phyloP scores from a whole-genome alignment of 2,888 invertebrate species.

The Drosophila macrothrix region DNA sequence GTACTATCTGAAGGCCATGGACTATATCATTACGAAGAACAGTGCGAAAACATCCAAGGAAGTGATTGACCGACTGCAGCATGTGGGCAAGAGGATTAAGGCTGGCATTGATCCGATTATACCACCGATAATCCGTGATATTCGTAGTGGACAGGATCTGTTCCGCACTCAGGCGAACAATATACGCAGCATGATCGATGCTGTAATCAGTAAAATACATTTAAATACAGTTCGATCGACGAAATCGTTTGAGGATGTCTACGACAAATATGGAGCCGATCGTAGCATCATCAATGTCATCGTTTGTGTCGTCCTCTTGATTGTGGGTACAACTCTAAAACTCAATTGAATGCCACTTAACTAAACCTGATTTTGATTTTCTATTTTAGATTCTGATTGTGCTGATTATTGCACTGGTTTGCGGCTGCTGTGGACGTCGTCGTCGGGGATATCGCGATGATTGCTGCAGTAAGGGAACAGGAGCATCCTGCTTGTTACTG shows the following conservation, averaged over 20 bases:
- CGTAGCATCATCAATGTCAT: constrained; percentile 58
- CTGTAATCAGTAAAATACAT: constrained; percentile 57
- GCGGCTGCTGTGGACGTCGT: constrained; percentile 66
- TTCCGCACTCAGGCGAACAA: constrained; percentile 50
- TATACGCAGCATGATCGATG: constrained; percentile 57
- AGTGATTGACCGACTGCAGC: constrained; percentile 40
- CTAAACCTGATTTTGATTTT: neutral
- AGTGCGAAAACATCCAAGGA: constrained; percentile 19
- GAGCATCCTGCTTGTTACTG: constrained; percentile 63
- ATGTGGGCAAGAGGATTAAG: constrained; percentile 41
- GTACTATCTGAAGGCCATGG: constrained; percentile 31
- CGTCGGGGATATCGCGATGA: constrained; percentile 68
- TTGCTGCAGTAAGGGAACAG: constrained; percentile 71
- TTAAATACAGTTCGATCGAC: constrained; percentile 38
- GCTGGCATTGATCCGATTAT: constrained; percentile 35
- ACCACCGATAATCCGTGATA: constrained; percentile 54
- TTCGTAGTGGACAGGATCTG: constrained; percentile 39
- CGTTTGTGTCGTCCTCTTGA: constrained; percentile 50
- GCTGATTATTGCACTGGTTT: constrained; percentile 53
- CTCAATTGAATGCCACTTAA: neutral
- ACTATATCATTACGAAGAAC: constrained; percentile 20
- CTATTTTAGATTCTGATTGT: constrained; percentile 49
- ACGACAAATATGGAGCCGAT: constrained; percentile 57
- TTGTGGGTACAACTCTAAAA: constrained; percentile 42
- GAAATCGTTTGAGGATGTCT: constrained; percentile 61